These are phyloP conservation scores for Leptodactylus fuscus DNA, from an alignment of 2,113 vertebrate genomes.

Conservation along the genomic window DNA sequence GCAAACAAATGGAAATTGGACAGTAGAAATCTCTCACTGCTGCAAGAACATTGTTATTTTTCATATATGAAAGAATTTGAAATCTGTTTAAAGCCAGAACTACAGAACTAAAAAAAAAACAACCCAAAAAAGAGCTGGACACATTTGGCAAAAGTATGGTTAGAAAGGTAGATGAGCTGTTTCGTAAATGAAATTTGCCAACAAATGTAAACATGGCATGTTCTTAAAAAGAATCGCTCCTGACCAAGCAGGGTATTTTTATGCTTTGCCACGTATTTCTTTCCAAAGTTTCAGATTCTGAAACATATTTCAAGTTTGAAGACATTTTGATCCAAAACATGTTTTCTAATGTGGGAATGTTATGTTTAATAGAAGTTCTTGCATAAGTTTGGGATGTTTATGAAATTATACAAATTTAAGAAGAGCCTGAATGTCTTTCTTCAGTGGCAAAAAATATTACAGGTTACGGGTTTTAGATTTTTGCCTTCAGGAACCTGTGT, in stretches of 20 bases:
- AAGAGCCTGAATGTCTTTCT: too few species aligned
- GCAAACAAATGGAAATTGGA: neutral
- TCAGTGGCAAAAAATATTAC: too few species aligned
- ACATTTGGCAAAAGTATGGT: neutral
- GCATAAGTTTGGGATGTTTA: too few species aligned
- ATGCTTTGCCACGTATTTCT: neutral
- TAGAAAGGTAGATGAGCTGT: neutral
- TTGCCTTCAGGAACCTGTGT: too few species aligned
- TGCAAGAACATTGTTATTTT: neutral
- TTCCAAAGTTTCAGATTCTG: neutral
- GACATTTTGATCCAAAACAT: slow-evolving; percentile 23
- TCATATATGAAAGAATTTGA: neutral
- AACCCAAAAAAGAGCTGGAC: neutral
- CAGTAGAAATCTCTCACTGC: neutral
- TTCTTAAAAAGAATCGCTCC: neutral
- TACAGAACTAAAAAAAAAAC: too few species aligned
- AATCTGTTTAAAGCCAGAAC: neutral
- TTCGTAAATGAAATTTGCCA: neutral
- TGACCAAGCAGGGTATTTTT: neutral
- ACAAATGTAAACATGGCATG: neutral
- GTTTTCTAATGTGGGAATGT: neutral
- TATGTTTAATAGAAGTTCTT: too few species aligned
- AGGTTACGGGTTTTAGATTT: too few species aligned
- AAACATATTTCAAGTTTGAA: slow-evolving; percentile 3
- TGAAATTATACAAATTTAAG: too few species aligned